These are phyloP conservation scores for Chrysolophus pictus DNA, from an alignment of 2,797 vertebrate genomes.

Conservation along the genomic window DNA sequence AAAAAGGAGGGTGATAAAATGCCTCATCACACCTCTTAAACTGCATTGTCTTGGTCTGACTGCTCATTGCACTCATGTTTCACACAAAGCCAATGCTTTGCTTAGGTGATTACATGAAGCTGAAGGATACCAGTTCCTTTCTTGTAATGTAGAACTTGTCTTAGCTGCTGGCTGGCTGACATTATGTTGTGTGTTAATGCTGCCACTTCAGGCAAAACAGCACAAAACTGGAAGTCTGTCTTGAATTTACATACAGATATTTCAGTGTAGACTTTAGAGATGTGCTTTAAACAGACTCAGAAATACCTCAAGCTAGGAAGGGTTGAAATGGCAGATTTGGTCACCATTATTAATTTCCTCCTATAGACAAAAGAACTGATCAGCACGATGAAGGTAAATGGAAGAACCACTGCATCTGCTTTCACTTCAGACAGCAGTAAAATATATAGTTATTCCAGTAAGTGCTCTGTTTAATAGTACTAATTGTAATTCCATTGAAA, in stretches of 20 bases:
- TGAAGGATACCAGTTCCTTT: not conserved
- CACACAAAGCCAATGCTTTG: not conserved
- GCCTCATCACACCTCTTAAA: not conserved
- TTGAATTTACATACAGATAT: not conserved
- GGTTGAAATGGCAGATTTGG: not conserved
- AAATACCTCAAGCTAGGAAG: not conserved
- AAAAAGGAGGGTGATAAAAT: not conserved
- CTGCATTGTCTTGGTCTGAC: not conserved
- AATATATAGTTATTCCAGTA: slow-evolving; percentile 88
- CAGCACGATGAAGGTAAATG: slow-evolving; percentile 91
- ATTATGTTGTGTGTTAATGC: not conserved
- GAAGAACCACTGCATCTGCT: slow-evolving; percentile 79
- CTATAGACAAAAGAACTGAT: slow-evolving; percentile 90
- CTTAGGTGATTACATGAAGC: not conserved
- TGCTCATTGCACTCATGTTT: not conserved
- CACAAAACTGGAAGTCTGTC: not conserved
- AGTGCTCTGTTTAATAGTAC: slow-evolving; percentile 31
- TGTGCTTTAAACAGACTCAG: not conserved
- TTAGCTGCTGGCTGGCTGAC: not conserved
- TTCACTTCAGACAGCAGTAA: slow-evolving; percentile 88
- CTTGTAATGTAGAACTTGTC: not conserved
- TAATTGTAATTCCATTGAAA: not conserved
- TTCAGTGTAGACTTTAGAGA: not conserved
- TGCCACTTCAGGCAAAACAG: not conserved
- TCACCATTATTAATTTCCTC: slow-evolving; percentile 21